Evolutionary conservation across 2,888 invertebrate species (phyloP).

Genomic region (Melieria omissa): DNA sequence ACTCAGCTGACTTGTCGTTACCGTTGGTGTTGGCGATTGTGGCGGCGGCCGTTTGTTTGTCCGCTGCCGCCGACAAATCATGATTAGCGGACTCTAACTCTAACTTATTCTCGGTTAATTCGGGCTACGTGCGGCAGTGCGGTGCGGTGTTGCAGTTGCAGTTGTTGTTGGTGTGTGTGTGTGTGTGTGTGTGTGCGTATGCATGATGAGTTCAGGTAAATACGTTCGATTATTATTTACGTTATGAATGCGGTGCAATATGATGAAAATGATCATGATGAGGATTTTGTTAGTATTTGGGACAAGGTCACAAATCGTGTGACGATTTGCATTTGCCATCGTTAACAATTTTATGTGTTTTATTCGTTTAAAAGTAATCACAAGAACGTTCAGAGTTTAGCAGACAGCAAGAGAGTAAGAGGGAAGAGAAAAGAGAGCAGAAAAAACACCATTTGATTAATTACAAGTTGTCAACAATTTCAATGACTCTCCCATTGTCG

Average conservation of each 20-base stretch:
- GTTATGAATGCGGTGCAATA: background rate
- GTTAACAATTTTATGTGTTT: constrained; percentile 5
- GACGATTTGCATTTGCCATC: background rate
- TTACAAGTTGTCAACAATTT: constrained; percentile 26
- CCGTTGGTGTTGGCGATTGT: constrained; percentile 24
- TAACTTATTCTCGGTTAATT: constrained; percentile 43
- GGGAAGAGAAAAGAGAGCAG: constrained; percentile 27
- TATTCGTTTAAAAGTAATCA: constrained; percentile 20
- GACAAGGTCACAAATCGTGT: background rate
- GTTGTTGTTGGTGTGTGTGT: background rate
- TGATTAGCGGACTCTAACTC: constrained; percentile 37
- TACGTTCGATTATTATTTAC: no score
- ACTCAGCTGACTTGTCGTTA: constrained; percentile 19
- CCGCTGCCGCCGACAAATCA: constrained; percentile 24
- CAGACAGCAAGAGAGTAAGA: constrained; percentile 46
- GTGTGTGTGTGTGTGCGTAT: constrained; percentile 7
- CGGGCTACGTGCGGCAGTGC: constrained; percentile 37
- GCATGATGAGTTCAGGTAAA: background rate
- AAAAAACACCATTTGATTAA: constrained; percentile 38
- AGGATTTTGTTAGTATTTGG: background rate
- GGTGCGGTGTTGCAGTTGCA: constrained; percentile 1
- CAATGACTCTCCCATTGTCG: background rate
- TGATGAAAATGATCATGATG: background rate
- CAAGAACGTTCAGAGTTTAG: constrained; percentile 38
- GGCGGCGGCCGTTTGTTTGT: constrained; percentile 19